Conservation (phyloP, 1,140 invertebrate genomes). For the Atta texana region DNA sequence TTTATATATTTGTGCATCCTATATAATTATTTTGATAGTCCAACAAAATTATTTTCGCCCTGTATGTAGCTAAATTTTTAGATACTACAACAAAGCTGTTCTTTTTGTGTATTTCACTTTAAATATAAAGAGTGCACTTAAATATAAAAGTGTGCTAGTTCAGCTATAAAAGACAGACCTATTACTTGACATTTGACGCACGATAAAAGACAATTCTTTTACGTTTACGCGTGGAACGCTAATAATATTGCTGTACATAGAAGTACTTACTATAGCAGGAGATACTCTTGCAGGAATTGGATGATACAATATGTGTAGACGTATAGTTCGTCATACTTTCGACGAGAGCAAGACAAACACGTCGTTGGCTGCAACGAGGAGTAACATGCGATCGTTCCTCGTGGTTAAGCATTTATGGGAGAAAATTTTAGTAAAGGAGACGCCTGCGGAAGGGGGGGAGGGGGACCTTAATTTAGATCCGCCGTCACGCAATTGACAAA, state of each 20-base stretch:
- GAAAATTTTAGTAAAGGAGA: constrained; percentile 38
- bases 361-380: constrained; percentile 19
- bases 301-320: background rate
- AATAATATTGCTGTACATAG: constrained; percentile 9
- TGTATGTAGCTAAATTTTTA: no score
- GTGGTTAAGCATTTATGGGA: constrained; percentile 34
- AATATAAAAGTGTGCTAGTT: no score
- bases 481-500: constrained; percentile 45
- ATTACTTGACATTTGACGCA: constrained; percentile 8
- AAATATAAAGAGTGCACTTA: no score
- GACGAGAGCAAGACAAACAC: background rate
- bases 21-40: no score
- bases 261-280: background rate
- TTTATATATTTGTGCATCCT: no score
- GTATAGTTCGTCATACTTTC: constrained; percentile 15
- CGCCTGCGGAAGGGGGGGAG: background rate
- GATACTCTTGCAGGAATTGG: background rate
- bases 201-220: constrained; percentile 12
- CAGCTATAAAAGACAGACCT: background rate
- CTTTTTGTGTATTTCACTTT: no score
- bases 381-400: constrained; percentile 40
- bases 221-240: constrained; percentile 5
- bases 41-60: no score
- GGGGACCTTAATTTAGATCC: constrained; percentile 48
- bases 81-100: no score